phyloP scores from a whole-genome alignment of 92 coral and sea anemone species.

The Metridium senile region DNA sequence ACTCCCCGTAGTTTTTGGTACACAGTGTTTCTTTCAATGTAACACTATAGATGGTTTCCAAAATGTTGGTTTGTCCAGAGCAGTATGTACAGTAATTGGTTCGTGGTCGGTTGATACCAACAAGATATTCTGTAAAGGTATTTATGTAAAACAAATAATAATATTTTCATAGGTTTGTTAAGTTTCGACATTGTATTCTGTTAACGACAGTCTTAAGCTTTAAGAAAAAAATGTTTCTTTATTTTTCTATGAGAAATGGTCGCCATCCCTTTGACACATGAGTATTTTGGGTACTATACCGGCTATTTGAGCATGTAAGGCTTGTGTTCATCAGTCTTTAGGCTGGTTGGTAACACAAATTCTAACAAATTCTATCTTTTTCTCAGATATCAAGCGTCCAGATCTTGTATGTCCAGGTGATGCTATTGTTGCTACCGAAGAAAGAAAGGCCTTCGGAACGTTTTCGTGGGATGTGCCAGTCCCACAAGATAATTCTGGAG shows the following conservation, averaged over 20 bases:
- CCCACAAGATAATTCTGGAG: slow-evolving; percentile 62
- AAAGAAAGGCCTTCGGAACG: slow-evolving; percentile 41
- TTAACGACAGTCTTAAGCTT: too few relatives aligned
- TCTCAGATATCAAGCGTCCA: slow-evolving; percentile 47
- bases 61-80: slow-evolving; percentile 33
- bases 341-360: too few relatives aligned
- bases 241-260: too few relatives aligned
- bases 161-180: too few relatives aligned
- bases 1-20: slow-evolving; percentile 38
- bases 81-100: slow-evolving; percentile 46
- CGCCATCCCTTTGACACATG: too few relatives aligned
- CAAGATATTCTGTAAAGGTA: slow-evolving; percentile 43
- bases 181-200: too few relatives aligned
- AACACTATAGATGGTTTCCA: slow-evolving; percentile 36
- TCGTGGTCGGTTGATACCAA: slow-evolving; percentile 42
- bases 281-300: too few relatives aligned
- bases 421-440: slow-evolving; percentile 32
- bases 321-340: background rate
- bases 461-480: slow-evolving; percentile 47
- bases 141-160: background rate
- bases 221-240: too few relatives aligned
- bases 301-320: too few relatives aligned
- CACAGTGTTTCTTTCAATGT: slow-evolving; percentile 45
- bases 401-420: slow-evolving; percentile 44
- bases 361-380: background rate